Conservation (phyloP, 1,140 invertebrate species). For the Meteorus sp. region DNA sequence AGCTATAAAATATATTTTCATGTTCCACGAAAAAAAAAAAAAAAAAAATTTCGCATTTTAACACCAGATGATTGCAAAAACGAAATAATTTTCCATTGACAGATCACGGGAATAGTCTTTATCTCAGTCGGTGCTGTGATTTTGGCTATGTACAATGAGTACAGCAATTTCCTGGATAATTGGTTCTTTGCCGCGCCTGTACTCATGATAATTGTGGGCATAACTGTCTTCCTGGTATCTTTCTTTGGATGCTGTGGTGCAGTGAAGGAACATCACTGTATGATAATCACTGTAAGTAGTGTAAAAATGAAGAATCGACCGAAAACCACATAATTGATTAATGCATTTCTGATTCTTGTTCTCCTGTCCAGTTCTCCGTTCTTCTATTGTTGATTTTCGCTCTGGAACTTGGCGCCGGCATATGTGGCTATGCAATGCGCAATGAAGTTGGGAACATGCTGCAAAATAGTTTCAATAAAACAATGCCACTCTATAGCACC, state of each 20-base stretch:
- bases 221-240: slow-evolving; percentile 81
- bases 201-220: slow-evolving; percentile 79
- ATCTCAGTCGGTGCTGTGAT: slow-evolving; percentile 72
- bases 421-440: slow-evolving; percentile 81
- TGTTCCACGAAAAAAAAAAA: no score
- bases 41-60: no score
- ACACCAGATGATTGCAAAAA: no score
- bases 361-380: slow-evolving; percentile 72
- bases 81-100: slow-evolving; percentile 51
- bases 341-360: slow-evolving; percentile 1
- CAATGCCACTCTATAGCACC: slow-evolving; percentile 68
- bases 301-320: no score
- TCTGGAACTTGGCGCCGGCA: slow-evolving; percentile 80
- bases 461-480: slow-evolving; percentile 67
- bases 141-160: slow-evolving; percentile 67
- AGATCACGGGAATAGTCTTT: slow-evolving; percentile 78
- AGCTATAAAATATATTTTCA: no score
- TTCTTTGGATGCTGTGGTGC: slow-evolving; percentile 90
- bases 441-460: slow-evolving; percentile 70
- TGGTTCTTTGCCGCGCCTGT: slow-evolving; percentile 75
- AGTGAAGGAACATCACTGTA: slow-evolving; percentile 82
- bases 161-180: slow-evolving; percentile 70
- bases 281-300: slow-evolving; percentile 77
- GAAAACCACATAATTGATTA: no score
- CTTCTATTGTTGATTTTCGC: slow-evolving; percentile 81